Evolutionary conservation across 2,888 invertebrate species (phyloP).

Genomic region (Prenolepis imparis): DNA sequence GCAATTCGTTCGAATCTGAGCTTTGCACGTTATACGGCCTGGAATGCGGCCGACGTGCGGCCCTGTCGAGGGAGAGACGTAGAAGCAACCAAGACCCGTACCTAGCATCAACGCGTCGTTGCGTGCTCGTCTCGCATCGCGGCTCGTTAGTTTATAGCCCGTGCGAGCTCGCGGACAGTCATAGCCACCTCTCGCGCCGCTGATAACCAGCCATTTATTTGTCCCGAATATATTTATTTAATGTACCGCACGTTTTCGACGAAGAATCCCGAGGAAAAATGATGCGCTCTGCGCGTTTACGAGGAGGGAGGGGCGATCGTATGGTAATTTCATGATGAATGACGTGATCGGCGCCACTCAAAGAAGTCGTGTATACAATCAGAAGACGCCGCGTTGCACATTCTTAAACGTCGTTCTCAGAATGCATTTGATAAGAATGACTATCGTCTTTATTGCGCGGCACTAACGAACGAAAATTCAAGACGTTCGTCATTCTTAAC

Average conservation of each 20-base stretch:
- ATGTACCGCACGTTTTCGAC: conserved; percentile 14
- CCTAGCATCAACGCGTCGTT: conserved; percentile 58
- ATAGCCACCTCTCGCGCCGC: neutral
- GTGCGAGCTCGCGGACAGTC: conserved; percentile 14
- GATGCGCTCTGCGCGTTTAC: neutral
- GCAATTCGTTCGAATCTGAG: conserved; percentile 54
- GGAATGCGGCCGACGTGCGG: conserved; percentile 79
- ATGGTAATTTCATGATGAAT: conserved; percentile 25
- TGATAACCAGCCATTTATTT: conserved; percentile 33
- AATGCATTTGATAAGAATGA: conserved; percentile 1
- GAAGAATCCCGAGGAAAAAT: conserved; percentile 25
- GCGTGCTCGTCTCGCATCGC: conserved; percentile 26
- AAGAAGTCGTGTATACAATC: neutral
- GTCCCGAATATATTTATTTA: neutral
- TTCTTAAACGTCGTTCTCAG: conserved; percentile 10
- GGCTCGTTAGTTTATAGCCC: conserved; percentile 62
- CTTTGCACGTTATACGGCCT: conserved; percentile 67
- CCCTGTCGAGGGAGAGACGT: conserved; percentile 78
- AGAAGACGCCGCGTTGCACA: conserved; percentile 13
- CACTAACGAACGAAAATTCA: neutral
- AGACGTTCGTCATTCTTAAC: neutral
- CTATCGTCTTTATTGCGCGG: neutral
- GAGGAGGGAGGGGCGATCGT: neutral
- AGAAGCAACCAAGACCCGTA: conserved; percentile 59
- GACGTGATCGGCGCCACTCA: conserved; percentile 6